A percentile compares a stretch with the other conserved stretches of the same genome.
phyloP scores from a whole-genome alignment of 2,797 vertebrate genomes.

The Steatocranus sp. region DNA sequence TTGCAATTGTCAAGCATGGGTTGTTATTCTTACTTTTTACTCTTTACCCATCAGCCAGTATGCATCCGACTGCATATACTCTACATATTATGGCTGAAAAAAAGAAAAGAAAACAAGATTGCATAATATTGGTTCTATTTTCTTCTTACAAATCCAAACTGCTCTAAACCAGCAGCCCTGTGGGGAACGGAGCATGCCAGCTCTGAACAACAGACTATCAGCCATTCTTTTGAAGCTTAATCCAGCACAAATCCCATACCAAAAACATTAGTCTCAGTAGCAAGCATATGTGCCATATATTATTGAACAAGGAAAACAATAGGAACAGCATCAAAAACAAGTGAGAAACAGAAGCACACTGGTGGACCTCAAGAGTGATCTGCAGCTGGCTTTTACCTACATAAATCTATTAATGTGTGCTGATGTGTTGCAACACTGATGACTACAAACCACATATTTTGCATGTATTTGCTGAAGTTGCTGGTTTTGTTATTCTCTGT shows the following conservation, averaged over 20 bases:
- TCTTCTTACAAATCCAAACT: slow-evolving; percentile 34
- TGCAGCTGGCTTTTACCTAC: slow-evolving; percentile 46
- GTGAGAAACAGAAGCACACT: slow-evolving; percentile 29
- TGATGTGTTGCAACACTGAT: slow-evolving; percentile 9
- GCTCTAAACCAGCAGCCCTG: slow-evolving; percentile 40
- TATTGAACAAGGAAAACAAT: slow-evolving; percentile 70
- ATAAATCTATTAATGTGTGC: slow-evolving; percentile 20
- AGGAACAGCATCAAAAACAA: slow-evolving; percentile 64
- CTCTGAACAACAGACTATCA: slow-evolving; percentile 58
- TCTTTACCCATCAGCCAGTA: slow-evolving; percentile 5
- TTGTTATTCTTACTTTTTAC: slow-evolving; percentile 5
- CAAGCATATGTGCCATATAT: slow-evolving; percentile 70
- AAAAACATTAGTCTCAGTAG: slow-evolving; percentile 63
- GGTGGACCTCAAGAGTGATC: slow-evolving; percentile 35
- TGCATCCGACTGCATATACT: background rate
- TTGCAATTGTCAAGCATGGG: background rate
- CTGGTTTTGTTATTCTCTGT: background rate
- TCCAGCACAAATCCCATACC: slow-evolving; percentile 72
- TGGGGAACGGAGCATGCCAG: slow-evolving; percentile 55
- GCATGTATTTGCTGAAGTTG: background rate
- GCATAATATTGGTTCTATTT: slow-evolving; percentile 37
- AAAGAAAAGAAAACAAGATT: slow-evolving; percentile 25
- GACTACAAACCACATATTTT: slow-evolving; percentile 8
- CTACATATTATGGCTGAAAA: background rate
- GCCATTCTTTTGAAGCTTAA: slow-evolving; percentile 72